These are phyloP conservation scores for Oppia nitens DNA, from an alignment of 1,140 invertebrate genomes.

Conservation along the genomic window DNA sequence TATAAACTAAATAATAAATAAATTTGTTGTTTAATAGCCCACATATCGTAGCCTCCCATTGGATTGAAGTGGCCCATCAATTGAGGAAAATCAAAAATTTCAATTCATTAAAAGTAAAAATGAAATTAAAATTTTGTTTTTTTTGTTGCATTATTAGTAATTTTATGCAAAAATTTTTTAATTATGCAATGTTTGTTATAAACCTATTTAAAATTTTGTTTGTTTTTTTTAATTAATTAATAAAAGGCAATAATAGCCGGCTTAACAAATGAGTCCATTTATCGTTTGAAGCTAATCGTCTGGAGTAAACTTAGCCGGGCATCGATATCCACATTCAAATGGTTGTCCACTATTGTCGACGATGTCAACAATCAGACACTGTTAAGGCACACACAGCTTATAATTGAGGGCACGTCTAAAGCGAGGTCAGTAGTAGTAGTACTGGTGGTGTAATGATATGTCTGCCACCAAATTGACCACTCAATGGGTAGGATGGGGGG, in stretches of 20 bases:
- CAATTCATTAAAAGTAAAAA: slow-evolving; percentile 17
- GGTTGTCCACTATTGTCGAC: slow-evolving; percentile 17
- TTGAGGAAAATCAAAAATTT: slow-evolving; percentile 18
- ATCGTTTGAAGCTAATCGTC: slow-evolving; percentile 16
- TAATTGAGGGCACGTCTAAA: slow-evolving; percentile 21
- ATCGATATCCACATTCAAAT: slow-evolving; percentile 11
- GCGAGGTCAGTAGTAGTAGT: slow-evolving; percentile 5
- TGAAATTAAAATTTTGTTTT: too few relatives aligned
- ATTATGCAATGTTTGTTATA: too few relatives aligned
- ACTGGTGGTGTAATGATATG: background rate
- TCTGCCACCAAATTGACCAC: background rate
- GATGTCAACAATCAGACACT: slow-evolving; percentile 20
- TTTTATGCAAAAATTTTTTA: too few relatives aligned
- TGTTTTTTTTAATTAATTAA: background rate
- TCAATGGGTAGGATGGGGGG: too few relatives aligned
- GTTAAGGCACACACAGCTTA: slow-evolving; percentile 17
- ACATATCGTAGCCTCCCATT: slow-evolving; percentile 14
- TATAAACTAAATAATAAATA: too few relatives aligned
- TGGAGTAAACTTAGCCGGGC: slow-evolving; percentile 13
- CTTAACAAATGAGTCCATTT: slow-evolving; percentile 19
- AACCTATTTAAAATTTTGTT: background rate
- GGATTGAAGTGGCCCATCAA: slow-evolving; percentile 17
- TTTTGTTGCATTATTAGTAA: too few relatives aligned
- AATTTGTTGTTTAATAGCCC: slow-evolving; percentile 12
- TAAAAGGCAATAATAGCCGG: slow-evolving; percentile 17